Percentiles rank a stretch among this genome's conserved stretches.
Evolutionary conservation across 2,113 vertebrate genomes (phyloP).

Genomic region (Pungitius pungitius): DNA sequence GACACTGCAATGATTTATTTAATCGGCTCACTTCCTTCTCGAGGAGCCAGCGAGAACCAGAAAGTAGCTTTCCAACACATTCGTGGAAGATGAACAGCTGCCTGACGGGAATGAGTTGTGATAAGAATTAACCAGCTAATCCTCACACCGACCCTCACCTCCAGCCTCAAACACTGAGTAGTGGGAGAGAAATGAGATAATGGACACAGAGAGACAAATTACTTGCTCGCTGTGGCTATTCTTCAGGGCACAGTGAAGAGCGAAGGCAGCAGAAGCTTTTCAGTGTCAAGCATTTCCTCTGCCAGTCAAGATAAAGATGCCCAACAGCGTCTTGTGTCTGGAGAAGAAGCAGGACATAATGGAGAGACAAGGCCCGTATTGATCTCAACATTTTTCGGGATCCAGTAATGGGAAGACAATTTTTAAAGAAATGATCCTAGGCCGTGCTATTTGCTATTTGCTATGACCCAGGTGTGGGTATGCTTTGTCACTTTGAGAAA

Average conservation of each 20-base stretch:
- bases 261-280: not conserved
- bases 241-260: not conserved
- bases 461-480: not conserved
- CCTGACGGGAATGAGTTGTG: not conserved
- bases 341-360: not conserved
- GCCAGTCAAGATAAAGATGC: not conserved
- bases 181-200: constrained; percentile 20
- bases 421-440: not conserved
- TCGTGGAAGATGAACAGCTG: constrained; percentile 5
- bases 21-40: not conserved
- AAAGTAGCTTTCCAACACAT: not conserved
- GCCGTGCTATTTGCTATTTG: not conserved
- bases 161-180: constrained; percentile 1
- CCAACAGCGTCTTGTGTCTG: not conserved
- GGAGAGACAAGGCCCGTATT: not conserved
- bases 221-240: constrained; percentile 16
- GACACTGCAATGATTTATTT: not conserved
- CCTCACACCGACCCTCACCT: not conserved
- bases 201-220: constrained; percentile 18
- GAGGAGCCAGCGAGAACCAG: not conserved
- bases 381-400: not conserved
- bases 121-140: constrained; percentile 9
- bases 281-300: not conserved
- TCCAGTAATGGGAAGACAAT: not conserved
- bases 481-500: not conserved